phyloP scores from a whole-genome alignment of 2,113 vertebrate genomes.

The Lepisosteus oculatus region DNA sequence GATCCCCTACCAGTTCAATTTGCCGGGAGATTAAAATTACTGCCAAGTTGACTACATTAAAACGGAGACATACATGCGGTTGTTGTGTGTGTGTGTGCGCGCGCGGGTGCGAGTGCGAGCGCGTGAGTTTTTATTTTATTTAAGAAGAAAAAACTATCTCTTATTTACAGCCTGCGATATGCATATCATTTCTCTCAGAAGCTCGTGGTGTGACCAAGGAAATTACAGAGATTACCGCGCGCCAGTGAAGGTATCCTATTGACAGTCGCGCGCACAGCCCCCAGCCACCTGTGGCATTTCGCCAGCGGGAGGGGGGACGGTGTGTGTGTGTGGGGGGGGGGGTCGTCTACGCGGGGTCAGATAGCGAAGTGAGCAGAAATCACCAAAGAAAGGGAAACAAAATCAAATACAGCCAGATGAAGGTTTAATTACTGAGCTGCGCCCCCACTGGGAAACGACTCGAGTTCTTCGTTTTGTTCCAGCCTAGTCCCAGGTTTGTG shows the following conservation, averaged over 20 bases:
- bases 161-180: constrained; percentile 93
- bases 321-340: too few relatives aligned
- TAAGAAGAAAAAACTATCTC: constrained; percentile 63
- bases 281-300: constrained; percentile 58
- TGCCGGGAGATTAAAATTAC: constrained; percentile 85
- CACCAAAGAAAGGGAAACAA: constrained; percentile 6
- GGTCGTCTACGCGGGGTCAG: constrained; percentile 16
- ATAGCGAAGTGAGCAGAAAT: constrained; percentile 3
- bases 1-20: constrained; percentile 87
- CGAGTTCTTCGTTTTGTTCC: not conserved
- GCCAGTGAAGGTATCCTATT: constrained; percentile 46
- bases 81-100: constrained; percentile 69
- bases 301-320: constrained; percentile 11
- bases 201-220: constrained; percentile 53
- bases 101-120: constrained; percentile 57
- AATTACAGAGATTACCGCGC: constrained; percentile 50
- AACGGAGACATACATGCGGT: constrained; percentile 78
- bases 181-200: constrained; percentile 77
- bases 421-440: not conserved
- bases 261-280: constrained; percentile 42
- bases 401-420: not conserved
- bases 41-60: constrained; percentile 92
- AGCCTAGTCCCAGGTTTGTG: too few relatives aligned
- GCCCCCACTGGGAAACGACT: not conserved
- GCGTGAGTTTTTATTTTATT: constrained; percentile 34